A percentile compares a stretch with the other conserved stretches of the same genome.
Conservation (phyloP, 2,888 invertebrate species). For the Amiota mariae region DNA sequence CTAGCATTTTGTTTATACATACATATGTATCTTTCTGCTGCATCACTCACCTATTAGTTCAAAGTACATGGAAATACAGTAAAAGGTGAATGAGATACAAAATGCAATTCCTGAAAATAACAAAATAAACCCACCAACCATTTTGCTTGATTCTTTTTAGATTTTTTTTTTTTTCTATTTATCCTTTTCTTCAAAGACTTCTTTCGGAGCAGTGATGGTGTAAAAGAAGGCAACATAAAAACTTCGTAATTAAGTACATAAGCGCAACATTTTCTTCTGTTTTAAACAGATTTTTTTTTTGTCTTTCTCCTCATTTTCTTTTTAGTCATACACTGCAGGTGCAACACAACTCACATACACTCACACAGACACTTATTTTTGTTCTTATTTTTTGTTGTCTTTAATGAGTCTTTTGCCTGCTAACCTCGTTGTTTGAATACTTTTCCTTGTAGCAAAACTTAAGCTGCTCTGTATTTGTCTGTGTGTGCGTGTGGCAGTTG, state of each 20-base stretch:
- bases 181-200: no score
- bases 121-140: no score
- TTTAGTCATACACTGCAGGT: background rate
- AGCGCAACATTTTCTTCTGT: background rate
- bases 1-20: no score
- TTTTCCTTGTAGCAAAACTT: slow-evolving; percentile 53
- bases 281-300: background rate
- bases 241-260: no score
- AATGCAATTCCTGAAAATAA: no score
- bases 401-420: slow-evolving; percentile 15
- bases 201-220: no score
- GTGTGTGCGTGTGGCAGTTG: background rate
- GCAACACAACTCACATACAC: slow-evolving; percentile 36
- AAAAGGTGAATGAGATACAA: no score
- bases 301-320: background rate
- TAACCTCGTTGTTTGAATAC: slow-evolving; percentile 25
- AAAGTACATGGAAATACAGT: no score
- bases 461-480: slow-evolving; percentile 45
- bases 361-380: background rate
- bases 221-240: background rate
- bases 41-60: no score
- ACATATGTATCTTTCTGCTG: no score
- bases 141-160: no score
- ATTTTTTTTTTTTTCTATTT: no score
- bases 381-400: slow-evolving; percentile 57